These are phyloP conservation scores for Galerucella calmariensis DNA, from an alignment of 2,888 invertebrate species.

Conservation along the genomic window DNA sequence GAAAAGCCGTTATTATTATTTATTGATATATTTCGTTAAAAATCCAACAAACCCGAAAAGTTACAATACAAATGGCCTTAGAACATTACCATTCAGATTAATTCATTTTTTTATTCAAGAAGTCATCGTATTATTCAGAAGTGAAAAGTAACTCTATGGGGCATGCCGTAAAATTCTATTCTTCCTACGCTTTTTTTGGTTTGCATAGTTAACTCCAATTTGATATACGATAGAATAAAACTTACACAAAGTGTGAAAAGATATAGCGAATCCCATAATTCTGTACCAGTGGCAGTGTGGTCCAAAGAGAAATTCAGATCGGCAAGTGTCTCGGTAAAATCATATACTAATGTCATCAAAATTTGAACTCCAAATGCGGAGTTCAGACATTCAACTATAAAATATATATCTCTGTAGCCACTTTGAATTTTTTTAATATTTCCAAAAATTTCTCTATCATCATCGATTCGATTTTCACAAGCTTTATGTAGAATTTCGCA, in stretches of 20 bases:
- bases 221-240: not conserved
- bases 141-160: too few relatives aligned
- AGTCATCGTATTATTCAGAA: too few relatives aligned
- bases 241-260: not conserved
- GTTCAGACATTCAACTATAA: not conserved
- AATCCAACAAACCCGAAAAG: too few relatives aligned
- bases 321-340: not conserved
- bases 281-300: not conserved
- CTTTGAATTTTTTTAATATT: not conserved
- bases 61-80: too few relatives aligned
- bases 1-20: too few relatives aligned
- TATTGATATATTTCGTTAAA: too few relatives aligned
- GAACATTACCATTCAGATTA: too few relatives aligned
- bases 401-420: not conserved
- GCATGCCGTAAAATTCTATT: too few relatives aligned
- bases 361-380: conserved; percentile 4
- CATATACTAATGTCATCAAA: not conserved
- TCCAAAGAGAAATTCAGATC: conserved; percentile 2
- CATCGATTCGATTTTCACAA: not conserved
- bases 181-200: too few relatives aligned
- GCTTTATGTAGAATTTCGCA: not conserved
- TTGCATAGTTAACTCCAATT: too few relatives aligned
- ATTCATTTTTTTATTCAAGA: too few relatives aligned
- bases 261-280: not conserved
- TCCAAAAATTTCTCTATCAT: too few relatives aligned